phyloP scores from a whole-genome alignment of 2,113 vertebrate genomes.

The Malurus melanocephalus region DNA sequence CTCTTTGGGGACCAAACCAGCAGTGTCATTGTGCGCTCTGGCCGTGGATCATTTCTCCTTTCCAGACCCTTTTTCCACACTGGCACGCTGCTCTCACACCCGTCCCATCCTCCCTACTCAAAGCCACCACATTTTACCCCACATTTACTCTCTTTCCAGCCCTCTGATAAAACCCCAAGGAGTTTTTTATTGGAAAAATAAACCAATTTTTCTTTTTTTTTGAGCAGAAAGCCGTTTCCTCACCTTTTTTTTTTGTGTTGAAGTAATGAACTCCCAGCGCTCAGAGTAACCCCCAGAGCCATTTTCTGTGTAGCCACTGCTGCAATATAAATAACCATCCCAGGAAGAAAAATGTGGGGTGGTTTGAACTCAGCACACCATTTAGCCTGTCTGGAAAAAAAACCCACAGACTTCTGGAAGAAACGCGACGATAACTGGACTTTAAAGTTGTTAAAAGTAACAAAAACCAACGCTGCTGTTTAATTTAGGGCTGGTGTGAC shows the following conservation, averaged over 20 bases:
- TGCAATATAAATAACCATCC: neutral
- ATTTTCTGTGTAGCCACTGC: neutral
- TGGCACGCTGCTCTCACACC: neutral
- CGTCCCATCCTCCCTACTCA: too few species aligned
- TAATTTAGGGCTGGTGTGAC: conserved; percentile 58
- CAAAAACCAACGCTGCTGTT: neutral
- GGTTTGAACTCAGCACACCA: neutral
- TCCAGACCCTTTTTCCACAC: neutral
- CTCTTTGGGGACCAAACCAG: too few species aligned
- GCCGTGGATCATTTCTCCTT: neutral
- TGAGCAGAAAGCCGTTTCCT: neutral
- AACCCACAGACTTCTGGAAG: neutral
- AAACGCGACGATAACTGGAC: neutral
- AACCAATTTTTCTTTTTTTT: neutral
- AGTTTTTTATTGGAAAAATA: neutral
- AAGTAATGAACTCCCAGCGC: neutral
- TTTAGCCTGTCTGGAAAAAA: neutral
- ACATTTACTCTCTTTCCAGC: neutral
- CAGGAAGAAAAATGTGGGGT: neutral
- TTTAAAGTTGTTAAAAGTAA: neutral
- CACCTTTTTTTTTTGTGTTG: neutral
- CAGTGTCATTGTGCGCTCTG: too few species aligned
- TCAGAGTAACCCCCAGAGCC: neutral
- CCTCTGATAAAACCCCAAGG: neutral
- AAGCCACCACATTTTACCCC: neutral